phyloP scores from a whole-genome alignment of 2,113 vertebrate genomes.

The Apteryx mantelli region DNA sequence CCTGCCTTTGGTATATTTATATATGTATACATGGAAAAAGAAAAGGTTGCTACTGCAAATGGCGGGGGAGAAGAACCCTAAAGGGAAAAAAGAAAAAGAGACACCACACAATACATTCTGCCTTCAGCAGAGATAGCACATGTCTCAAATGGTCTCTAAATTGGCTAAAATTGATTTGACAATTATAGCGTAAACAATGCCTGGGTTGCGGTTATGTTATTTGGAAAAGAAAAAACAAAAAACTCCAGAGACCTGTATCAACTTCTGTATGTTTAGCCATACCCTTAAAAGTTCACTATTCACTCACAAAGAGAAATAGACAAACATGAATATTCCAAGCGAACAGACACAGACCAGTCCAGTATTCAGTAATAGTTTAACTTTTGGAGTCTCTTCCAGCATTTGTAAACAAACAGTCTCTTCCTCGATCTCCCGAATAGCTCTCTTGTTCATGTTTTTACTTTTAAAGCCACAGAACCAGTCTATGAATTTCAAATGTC shows the following conservation, averaged over 20 bases:
- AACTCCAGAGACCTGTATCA: conserved; percentile 73
- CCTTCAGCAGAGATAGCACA: conserved; percentile 60
- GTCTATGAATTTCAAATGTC: conserved; percentile 81
- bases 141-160: conserved; percentile 69
- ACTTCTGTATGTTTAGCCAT: conserved; percentile 73
- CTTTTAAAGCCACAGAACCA: conserved; percentile 90
- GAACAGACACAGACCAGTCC: conserved; percentile 89
- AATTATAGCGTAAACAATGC: conserved; percentile 81
- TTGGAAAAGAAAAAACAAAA: neutral
- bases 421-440: conserved; percentile 81
- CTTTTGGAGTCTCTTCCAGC: conserved; percentile 90
- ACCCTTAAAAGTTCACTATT: conserved; percentile 69
- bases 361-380: conserved; percentile 88
- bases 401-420: conserved; percentile 84
- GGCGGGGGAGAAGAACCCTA: neutral
- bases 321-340: conserved; percentile 94
- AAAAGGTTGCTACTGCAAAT: conserved; percentile 32
- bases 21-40: neutral
- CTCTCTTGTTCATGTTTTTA: conserved; percentile 75
- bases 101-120: conserved; percentile 58
- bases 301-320: conserved; percentile 94
- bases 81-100: neutral
- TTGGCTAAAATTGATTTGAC: conserved; percentile 73
- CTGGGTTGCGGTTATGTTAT: conserved; percentile 72
- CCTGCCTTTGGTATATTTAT: conserved; percentile 80